phyloP scores from a whole-genome alignment of 2,113 vertebrate genomes.

The Podarcis cretensis region DNA sequence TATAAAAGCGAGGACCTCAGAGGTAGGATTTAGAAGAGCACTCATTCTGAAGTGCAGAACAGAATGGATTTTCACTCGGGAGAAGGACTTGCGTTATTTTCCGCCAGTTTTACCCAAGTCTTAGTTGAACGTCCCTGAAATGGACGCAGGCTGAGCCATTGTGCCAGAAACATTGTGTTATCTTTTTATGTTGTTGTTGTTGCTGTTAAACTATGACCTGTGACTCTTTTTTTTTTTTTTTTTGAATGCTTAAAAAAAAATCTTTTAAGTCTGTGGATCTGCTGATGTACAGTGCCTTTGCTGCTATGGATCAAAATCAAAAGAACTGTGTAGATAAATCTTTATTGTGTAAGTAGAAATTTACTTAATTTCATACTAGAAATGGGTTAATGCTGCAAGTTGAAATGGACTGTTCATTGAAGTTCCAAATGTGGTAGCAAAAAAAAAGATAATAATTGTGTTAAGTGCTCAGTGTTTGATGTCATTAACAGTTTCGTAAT shows the following conservation, averaged over 20 bases:
- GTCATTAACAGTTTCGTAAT: conserved; percentile 88
- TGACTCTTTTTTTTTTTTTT: conserved; percentile 78
- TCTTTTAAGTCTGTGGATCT: conserved; percentile 88
- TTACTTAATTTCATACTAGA: conserved; percentile 88
- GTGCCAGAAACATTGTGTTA: conserved; percentile 83
- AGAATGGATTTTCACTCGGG: conserved; percentile 73
- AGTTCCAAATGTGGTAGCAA: conserved; percentile 88
- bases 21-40: conserved; percentile 72
- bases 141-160: conserved; percentile 80
- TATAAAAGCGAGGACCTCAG: conserved; percentile 73
- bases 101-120: conserved; percentile 78
- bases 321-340: conserved; percentile 87
- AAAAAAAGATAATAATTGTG: conserved; percentile 76
- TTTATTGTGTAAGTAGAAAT: conserved; percentile 87
- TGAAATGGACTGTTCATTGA: conserved; percentile 84
- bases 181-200: conserved; percentile 84
- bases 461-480: conserved; percentile 89
- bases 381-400: conserved; percentile 87
- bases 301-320: conserved; percentile 91
- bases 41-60: conserved; percentile 68
- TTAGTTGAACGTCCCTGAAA: conserved; percentile 76
- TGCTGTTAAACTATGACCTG: conserved; percentile 85
- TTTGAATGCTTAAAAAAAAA: conserved; percentile 80
- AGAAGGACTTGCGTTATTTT: conserved; percentile 77
- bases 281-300: conserved; percentile 93